phyloP scores from a whole-genome alignment of 2,888 invertebrate genomes.

The Yponomeuta evonymella region DNA sequence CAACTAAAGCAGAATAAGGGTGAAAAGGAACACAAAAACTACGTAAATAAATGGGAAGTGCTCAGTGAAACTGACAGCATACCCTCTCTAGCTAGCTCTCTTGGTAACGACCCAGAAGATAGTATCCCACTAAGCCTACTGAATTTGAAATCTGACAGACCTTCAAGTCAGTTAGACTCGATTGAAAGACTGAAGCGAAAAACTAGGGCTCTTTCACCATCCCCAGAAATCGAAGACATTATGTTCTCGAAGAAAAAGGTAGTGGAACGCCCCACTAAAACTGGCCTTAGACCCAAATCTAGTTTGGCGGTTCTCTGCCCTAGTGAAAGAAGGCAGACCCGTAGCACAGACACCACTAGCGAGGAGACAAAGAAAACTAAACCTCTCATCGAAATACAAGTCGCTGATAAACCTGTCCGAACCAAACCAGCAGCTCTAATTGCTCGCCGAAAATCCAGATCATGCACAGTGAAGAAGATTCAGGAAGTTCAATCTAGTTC shows the following conservation, averaged over 20 bases:
- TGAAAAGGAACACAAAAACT: constrained; percentile 59
- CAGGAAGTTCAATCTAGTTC: constrained; percentile 62
- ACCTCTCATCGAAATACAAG: constrained; percentile 29
- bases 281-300: constrained; percentile 59
- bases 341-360: constrained; percentile 54
- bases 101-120: constrained; percentile 75
- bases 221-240: constrained; percentile 74
- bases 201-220: constrained; percentile 75
- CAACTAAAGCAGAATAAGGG: constrained; percentile 59
- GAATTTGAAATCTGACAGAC: constrained; percentile 55
- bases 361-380: constrained; percentile 53
- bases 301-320: constrained; percentile 64
- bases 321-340: constrained; percentile 56
- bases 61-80: constrained; percentile 78
- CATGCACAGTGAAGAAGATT: constrained; percentile 51
- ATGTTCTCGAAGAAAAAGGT: constrained; percentile 62
- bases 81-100: constrained; percentile 66
- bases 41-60: constrained; percentile 74
- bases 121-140: constrained; percentile 73
- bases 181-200: constrained; percentile 71
- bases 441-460: constrained; percentile 62
- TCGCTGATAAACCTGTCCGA: constrained; percentile 33
- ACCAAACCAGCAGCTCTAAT: constrained; percentile 45
- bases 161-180: constrained; percentile 48
- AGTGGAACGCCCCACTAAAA: constrained; percentile 52